Evolutionary conservation across 1,140 invertebrate species (phyloP).

Genomic region (Drosophila ananassae): DNA sequence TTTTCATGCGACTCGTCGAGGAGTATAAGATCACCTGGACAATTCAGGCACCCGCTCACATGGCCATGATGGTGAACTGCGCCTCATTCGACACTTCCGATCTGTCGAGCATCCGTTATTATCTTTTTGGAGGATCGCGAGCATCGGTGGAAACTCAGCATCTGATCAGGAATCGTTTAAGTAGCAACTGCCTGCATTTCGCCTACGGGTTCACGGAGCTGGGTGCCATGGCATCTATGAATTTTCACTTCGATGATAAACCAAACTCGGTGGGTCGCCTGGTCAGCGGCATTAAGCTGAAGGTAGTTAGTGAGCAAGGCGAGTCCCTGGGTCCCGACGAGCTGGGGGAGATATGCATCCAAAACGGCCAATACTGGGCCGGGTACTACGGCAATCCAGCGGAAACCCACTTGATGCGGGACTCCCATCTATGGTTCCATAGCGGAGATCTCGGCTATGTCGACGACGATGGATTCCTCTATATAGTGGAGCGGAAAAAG

Average conservation of each 20-base stretch:
- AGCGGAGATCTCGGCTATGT: slow-evolving; percentile 88
- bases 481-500: slow-evolving; percentile 87
- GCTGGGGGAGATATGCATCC: slow-evolving; percentile 66
- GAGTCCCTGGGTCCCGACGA: slow-evolving; percentile 46
- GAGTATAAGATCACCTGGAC: slow-evolving; percentile 62
- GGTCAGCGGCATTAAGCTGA: slow-evolving; percentile 43
- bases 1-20: slow-evolving; percentile 38
- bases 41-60: slow-evolving; percentile 55
- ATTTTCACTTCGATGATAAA: slow-evolving; percentile 56
- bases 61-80: slow-evolving; percentile 57
- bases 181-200: slow-evolving; percentile 35
- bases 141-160: slow-evolving; percentile 54
- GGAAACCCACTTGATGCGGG: slow-evolving; percentile 44
- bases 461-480: slow-evolving; percentile 85
- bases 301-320: slow-evolving; percentile 74
- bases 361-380: slow-evolving; percentile 49
- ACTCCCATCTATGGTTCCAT: slow-evolving; percentile 86
- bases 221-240: slow-evolving; percentile 41
- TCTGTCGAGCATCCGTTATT: slow-evolving; percentile 38
- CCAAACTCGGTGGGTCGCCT: slow-evolving; percentile 63
- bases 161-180: slow-evolving; percentile 36
- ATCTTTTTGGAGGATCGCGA: slow-evolving; percentile 49
- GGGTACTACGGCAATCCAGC: slow-evolving; percentile 68
- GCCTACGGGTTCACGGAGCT: slow-evolving; percentile 62
- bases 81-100: slow-evolving; percentile 37